phyloP scores from a whole-genome alignment of 1,140 invertebrate species.

The Theocolax elegans region DNA sequence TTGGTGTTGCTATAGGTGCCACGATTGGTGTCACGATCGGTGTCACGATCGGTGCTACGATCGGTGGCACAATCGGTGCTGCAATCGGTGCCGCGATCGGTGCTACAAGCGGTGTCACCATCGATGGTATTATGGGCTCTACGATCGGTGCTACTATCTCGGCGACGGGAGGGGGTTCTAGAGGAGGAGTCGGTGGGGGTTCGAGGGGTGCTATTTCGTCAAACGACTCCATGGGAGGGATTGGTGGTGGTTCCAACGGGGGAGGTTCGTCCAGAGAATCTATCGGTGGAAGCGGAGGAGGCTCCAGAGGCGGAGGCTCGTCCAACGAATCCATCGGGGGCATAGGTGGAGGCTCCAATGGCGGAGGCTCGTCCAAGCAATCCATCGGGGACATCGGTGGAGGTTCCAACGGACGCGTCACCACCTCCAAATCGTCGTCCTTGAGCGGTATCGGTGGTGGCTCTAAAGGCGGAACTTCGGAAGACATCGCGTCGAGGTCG shows the following conservation, averaged over 20 bases:
- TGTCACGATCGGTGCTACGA: too few species aligned
- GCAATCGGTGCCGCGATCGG: background rate
- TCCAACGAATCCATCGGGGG: constrained; percentile 8
- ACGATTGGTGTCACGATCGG: too few species aligned
- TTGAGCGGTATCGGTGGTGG: constrained; percentile 9
- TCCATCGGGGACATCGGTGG: background rate
- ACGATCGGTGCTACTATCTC: too few species aligned
- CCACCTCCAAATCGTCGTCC: background rate
- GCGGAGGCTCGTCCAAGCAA: background rate
- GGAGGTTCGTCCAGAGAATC: background rate
- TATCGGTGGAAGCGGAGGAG: background rate
- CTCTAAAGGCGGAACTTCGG: background rate
- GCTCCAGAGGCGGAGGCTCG: background rate
- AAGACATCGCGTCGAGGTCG: background rate
- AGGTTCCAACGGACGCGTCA: background rate
- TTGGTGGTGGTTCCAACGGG: constrained; percentile 20
- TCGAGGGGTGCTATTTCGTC: background rate
- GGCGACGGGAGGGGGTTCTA: background rate
- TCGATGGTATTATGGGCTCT: too few species aligned
- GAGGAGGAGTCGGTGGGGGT: background rate
- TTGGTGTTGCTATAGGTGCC: background rate
- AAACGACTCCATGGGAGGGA: background rate
- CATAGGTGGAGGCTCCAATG: constrained; percentile 18
- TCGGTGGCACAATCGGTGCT: too few species aligned
- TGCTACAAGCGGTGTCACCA: too few species aligned